phyloP scores from a whole-genome alignment of 2,797 vertebrate genomes.

The Apodemus agrarius region DNA sequence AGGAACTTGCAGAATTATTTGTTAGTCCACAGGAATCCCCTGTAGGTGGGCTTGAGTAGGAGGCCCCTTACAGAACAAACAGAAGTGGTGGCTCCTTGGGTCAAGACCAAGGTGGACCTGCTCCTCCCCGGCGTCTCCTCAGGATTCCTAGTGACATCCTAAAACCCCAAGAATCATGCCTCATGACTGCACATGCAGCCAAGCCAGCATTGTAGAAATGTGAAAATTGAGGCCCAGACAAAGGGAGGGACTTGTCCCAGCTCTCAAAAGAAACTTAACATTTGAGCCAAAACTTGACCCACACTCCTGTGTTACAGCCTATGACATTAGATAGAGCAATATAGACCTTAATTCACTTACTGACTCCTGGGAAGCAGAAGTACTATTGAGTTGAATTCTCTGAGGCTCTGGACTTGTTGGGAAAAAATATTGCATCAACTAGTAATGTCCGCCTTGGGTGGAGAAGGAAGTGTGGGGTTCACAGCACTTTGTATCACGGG shows the following conservation, averaged over 20 bases:
- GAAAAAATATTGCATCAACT: not conserved
- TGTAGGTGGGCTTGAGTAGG: not conserved
- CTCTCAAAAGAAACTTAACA: not conserved
- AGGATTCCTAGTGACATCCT: not conserved
- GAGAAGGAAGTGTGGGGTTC: not conserved
- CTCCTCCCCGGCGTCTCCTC: not conserved
- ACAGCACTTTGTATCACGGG: not conserved
- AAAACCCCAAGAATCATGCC: not conserved
- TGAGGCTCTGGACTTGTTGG: not conserved
- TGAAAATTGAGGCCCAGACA: not conserved
- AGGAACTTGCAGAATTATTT: not conserved
- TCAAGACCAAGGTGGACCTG: not conserved
- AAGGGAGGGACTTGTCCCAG: not conserved
- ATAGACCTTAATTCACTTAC: not conserved
- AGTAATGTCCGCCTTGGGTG: not conserved
- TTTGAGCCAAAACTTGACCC: not conserved
- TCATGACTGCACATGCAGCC: not conserved
- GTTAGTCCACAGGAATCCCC: not conserved
- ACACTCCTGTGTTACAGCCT: not conserved
- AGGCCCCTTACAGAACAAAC: not conserved
- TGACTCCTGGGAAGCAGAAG: not conserved
- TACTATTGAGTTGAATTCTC: not conserved
- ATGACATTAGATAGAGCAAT: not conserved
- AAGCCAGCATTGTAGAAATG: not conserved
- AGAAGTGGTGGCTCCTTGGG: not conserved